Evolutionary conservation across 2,113 vertebrate species (phyloP).

Genomic region (Phoenicopterus ruber): DNA sequence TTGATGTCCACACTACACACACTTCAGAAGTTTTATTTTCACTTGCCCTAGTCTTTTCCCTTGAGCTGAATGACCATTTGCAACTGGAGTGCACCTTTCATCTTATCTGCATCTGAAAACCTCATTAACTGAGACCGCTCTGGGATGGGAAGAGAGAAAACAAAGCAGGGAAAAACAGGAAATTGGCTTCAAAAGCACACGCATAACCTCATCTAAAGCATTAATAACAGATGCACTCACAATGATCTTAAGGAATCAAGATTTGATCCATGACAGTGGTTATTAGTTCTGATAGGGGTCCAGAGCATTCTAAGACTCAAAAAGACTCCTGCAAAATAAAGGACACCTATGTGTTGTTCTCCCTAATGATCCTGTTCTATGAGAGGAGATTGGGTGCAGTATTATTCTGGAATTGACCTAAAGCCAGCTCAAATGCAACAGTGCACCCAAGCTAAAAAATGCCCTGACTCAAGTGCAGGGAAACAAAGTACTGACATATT

Average conservation of each 20-base stretch:
- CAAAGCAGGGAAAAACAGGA: background rate
- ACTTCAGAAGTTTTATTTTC: background rate
- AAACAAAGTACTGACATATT: background rate
- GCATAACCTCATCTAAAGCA: background rate
- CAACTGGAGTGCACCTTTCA: background rate
- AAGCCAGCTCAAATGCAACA: background rate
- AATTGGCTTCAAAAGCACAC: background rate
- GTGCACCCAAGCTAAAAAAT: background rate
- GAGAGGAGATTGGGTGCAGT: background rate
- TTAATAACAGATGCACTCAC: background rate
- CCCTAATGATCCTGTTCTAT: background rate
- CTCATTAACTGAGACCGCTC: background rate
- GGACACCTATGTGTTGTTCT: background rate
- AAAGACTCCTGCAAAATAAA: background rate
- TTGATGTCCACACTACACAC: background rate
- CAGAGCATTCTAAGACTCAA: background rate
- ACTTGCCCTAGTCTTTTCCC: background rate
- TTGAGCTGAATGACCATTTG: background rate
- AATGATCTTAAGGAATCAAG: background rate
- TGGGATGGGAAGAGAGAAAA: background rate
- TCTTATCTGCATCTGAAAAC: background rate
- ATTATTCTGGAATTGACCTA: background rate
- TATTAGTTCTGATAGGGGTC: background rate
- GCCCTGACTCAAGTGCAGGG: fast-evolving
- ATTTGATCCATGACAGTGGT: background rate